These are phyloP conservation scores for Chloropsis hardwickii DNA, from an alignment of 2,113 vertebrate species.

Conservation along the genomic window DNA sequence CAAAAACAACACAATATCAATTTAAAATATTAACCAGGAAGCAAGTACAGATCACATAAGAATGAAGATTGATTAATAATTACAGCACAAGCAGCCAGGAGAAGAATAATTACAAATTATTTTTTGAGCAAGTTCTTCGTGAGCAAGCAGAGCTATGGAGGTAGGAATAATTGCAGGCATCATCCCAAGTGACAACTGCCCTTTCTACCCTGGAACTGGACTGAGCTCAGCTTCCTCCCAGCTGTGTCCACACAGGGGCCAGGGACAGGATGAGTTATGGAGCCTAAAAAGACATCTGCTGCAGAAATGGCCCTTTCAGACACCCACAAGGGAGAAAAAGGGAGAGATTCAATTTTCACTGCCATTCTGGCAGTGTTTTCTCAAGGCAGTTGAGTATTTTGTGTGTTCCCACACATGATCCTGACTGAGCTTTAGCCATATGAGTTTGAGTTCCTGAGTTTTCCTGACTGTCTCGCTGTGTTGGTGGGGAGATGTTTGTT, in stretches of 20 bases:
- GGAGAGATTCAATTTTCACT: neutral
- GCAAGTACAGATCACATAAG: neutral
- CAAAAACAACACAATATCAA: conserved; percentile 17
- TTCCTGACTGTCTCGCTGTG: neutral
- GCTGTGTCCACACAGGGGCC: neutral
- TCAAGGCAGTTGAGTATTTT: neutral
- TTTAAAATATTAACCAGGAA: conserved; percentile 27
- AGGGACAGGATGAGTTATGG: neutral
- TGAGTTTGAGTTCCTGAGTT: neutral
- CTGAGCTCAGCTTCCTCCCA: neutral
- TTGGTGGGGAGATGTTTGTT: neutral
- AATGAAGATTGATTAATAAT: conserved; percentile 61
- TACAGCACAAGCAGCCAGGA: neutral
- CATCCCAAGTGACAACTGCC: neutral
- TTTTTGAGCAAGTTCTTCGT: neutral
- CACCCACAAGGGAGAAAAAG: neutral
- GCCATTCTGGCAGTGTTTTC: neutral
- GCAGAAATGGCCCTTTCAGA: neutral
- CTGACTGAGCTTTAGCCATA: neutral
- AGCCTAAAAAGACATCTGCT: neutral
- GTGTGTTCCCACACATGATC: neutral
- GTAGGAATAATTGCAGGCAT: neutral
- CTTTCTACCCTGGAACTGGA: neutral
- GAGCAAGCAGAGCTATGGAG: neutral
- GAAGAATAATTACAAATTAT: conserved; percentile 19